Evolutionary conservation across 2,888 invertebrate genomes (phyloP).

Genomic region (Amorpha juglandis): DNA sequence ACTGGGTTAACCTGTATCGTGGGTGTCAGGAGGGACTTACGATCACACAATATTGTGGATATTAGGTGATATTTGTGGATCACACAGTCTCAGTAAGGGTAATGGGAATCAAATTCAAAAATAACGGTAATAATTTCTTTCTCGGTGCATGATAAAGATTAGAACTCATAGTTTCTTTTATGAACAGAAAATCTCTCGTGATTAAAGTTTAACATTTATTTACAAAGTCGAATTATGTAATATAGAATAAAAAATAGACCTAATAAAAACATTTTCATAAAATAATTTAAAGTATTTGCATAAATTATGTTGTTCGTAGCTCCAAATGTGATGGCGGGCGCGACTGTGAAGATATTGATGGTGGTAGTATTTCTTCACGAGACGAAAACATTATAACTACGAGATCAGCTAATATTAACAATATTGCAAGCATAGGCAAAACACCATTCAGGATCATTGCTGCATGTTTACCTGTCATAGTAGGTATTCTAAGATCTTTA

Average conservation of each 20-base stretch:
- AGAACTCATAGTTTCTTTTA: background rate
- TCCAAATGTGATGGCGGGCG: slow-evolving; percentile 25
- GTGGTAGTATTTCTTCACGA: slow-evolving; percentile 40
- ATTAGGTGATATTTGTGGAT: too few relatives aligned
- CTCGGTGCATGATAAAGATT: too few relatives aligned
- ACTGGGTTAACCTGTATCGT: too few relatives aligned
- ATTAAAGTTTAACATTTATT: background rate
- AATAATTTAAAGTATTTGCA: background rate
- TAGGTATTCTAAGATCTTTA: slow-evolving; percentile 41
- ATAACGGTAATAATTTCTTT: too few relatives aligned
- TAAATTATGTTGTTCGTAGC: slow-evolving; percentile 5
- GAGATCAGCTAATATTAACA: slow-evolving; percentile 61
- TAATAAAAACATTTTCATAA: background rate
- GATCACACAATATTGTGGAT: too few relatives aligned
- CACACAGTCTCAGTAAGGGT: too few relatives aligned
- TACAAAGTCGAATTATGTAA: background rate
- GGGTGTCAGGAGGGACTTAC: too few relatives aligned
- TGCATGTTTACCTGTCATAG: slow-evolving; percentile 37
- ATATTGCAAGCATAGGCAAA: slow-evolving; percentile 60
- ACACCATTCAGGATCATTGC: slow-evolving; percentile 60
- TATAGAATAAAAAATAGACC: background rate
- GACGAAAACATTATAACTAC: slow-evolving; percentile 54
- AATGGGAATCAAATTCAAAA: too few relatives aligned
- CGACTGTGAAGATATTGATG: slow-evolving; percentile 36
- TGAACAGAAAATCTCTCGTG: background rate